Conservation (phyloP, 2,888 invertebrate species). For the Plebejus anna region DNA sequence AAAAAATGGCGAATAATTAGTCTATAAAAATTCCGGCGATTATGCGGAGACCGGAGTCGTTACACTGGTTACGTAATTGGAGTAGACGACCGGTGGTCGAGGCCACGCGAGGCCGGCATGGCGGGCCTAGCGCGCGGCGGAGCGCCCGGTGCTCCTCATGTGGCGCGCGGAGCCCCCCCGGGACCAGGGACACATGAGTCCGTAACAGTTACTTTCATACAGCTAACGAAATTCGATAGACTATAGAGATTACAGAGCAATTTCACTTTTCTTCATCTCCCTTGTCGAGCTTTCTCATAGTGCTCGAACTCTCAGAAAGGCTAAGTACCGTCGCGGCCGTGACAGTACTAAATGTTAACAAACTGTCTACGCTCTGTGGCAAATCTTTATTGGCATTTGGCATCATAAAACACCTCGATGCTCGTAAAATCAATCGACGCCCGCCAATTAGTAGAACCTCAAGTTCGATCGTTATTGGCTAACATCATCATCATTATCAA, state of each 20-base stretch:
- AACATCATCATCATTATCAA: background rate
- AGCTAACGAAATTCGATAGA: no score
- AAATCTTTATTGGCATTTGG: background rate
- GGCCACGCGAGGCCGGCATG: conserved; percentile 60
- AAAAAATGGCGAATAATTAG: conserved; percentile 78
- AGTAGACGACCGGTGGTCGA: conserved; percentile 75
- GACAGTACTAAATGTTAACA: background rate
- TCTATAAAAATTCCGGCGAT: conserved; percentile 79
- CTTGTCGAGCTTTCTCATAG: background rate
- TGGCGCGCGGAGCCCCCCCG: background rate
- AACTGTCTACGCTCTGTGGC: background rate
- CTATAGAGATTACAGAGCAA: background rate
- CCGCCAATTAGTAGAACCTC: conserved; percentile 10
- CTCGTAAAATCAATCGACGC: conserved; percentile 15
- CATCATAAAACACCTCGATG: conserved; percentile 2
- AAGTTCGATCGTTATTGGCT: conserved; percentile 2
- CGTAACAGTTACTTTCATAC: background rate
- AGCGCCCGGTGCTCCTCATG: conserved; percentile 7
- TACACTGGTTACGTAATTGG: conserved; percentile 78
- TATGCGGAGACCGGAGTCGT: conserved; percentile 67
- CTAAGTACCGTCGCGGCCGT: background rate
- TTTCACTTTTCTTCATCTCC: background rate
- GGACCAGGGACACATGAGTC: background rate
- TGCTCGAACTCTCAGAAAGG: background rate
- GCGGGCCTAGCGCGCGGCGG: conserved; percentile 34